These are phyloP conservation scores for Periophthalmus modestus DNA, from an alignment of 2,113 vertebrate genomes.

Conservation along the genomic window DNA sequence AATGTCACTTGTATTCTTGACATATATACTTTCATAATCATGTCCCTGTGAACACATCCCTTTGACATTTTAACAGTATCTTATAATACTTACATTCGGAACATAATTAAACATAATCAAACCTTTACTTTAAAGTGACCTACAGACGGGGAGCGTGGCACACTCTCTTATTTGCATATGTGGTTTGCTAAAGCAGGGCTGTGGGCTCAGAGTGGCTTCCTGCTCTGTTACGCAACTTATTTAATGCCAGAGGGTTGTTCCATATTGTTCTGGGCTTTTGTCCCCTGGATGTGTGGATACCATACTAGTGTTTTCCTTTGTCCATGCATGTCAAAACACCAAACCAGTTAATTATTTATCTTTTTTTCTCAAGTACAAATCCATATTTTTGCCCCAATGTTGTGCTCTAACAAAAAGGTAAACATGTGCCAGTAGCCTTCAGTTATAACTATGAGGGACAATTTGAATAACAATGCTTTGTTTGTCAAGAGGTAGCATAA, in stretches of 20 bases:
- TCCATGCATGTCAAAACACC: conserved; percentile 73
- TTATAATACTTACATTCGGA: not conserved
- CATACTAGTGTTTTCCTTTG: conserved; percentile 79
- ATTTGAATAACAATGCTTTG: conserved; percentile 82
- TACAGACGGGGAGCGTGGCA: conserved; percentile 2
- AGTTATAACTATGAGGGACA: conserved; percentile 60
- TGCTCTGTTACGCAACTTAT: conserved; percentile 68
- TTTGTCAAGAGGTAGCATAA: conserved; percentile 78
- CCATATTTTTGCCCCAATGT: conserved; percentile 78
- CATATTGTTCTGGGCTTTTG: conserved; percentile 78
- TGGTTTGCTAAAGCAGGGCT: conserved; percentile 41
- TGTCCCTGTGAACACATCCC: not conserved
- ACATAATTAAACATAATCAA: not conserved
- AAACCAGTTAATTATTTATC: conserved; percentile 76
- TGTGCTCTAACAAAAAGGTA: conserved; percentile 72
- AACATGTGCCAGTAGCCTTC: conserved; percentile 76
- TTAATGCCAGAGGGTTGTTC: conserved; percentile 73
- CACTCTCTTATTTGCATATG: conserved; percentile 35
- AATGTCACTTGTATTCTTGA: not conserved
- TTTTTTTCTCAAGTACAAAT: conserved; percentile 74
- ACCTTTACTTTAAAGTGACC: not conserved
- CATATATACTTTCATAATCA: too few relatives aligned
- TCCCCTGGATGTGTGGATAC: conserved; percentile 73
- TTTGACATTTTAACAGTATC: not conserved
- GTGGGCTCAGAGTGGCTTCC: conserved; percentile 50